Base-by-base conservation (phyloP, 2,113 vertebrate species). In the Gobiocypris rarus region DNA sequence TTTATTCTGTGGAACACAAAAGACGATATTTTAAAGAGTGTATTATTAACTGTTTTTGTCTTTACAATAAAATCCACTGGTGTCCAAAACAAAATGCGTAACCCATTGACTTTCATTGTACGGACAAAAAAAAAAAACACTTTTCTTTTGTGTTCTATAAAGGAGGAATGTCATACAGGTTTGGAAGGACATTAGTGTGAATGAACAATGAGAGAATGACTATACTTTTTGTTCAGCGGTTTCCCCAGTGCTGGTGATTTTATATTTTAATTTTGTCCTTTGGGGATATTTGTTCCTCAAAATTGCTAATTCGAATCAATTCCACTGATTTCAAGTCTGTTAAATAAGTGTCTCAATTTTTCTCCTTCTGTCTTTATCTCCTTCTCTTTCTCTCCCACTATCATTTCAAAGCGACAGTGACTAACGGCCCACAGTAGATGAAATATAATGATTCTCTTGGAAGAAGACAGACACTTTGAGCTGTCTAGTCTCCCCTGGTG, bases 401-500 rank as follows among this genome's bases (percentile, higher is more conserved):
- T 82, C 45, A 76, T 85, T 74, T 85, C 54, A 11, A 83, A 59
- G 86, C 28, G 92, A 92, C 92, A 91, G 85, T 93, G 93, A 92
- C 91, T 84, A 91, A 94, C 93, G 82, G 86, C 84, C 69, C 58
- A 70, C n/a, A 6, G 56, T 84, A 89, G 65, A 91, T 90, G 87
- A 91, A 92, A 87, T 87, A 89, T 91, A 86, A 70, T 81, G 8
- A 78, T 75, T 86, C 91, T 89, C 85, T 58, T 54, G 86, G 89
- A 89, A 92, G 89, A 84, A 83, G 91, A 83, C 84, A 93, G 92
- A 92, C 91, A 91, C 89, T 93, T 91, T 91, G 88, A 93, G 91
- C 86, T 88, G 89, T 86, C 86, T 90, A 88, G 88, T 88, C 89
- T 90, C 86, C 89, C 87, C 76, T 85, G 77, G 92, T 92, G 45